Evolutionary conservation across 2,113 vertebrate species (phyloP), one percentile per base, ranked within the genome.

Genomic region (Hippopotamus amphibius): DNA sequence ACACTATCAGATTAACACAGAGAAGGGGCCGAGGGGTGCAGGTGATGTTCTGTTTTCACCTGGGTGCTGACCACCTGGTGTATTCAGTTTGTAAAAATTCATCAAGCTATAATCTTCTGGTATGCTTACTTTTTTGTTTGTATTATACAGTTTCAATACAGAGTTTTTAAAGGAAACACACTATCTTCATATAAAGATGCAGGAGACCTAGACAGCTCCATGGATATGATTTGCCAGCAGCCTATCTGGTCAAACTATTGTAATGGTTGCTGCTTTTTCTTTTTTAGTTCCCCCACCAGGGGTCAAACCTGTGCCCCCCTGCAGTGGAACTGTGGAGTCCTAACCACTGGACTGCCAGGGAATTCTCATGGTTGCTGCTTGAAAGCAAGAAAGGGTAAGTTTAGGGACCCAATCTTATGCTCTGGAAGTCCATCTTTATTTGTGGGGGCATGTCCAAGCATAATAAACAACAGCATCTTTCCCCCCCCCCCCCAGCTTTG

Each of bases 71-170:
- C 57, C 30, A 72, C 19, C 21, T 84, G 57, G 7, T 87, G 13
- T 74, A 68, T 94, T 93, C 48, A 46, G 17, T 68, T 90, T 43
- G 6, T 79, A 43, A 97, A 94, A 89, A 91, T 41, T 61, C 50
- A 86, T 68, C 17, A 65, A 48, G 53, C 48, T 83, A 37, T 71
- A 63, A 72, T 81, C 16, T 81, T 50, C 46, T 33, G 26, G 65
- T 24, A 79, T 24, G 33, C 24, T 86, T 82, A 37, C 28, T 53
- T 91, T 71, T 68, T 57, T 66, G n/a, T 41, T 66, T 77, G 19
- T 26, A 41, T 61, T 12, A 72, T 46, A 24, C 53, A 37, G 37
- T 37, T 84, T 93, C n/a, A 93, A 90, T 71, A 95, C 72, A 79
- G 30, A 50, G 13, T 55, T 82, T 37, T 33, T 19, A 76, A 90